A percentile compares a stretch with the other conserved stretches of the same genome.
Conservation (phyloP, 2,797 vertebrate species). For the Oreonectes daqikongensis region DNA sequence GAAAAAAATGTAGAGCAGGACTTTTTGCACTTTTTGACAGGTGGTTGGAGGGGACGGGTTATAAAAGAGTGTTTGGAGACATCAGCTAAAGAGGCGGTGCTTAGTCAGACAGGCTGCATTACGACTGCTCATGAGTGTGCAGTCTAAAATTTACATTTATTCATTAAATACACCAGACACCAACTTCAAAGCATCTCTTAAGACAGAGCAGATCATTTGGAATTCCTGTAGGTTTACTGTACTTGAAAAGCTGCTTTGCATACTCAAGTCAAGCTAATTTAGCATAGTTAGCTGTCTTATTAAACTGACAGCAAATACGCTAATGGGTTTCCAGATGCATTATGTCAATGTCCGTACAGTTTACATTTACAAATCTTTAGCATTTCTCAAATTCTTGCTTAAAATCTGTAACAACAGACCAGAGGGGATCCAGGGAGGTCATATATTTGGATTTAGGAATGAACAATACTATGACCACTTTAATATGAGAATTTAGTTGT, state of each 20-base stretch:
- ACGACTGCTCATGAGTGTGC: not conserved
- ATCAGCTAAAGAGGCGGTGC: not conserved
- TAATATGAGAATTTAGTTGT: conserved; percentile 70
- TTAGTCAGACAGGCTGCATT: not conserved
- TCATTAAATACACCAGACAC: conserved; percentile 52
- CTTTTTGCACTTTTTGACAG: not conserved
- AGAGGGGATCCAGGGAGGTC: conserved; percentile 55
- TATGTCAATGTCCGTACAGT: not conserved
- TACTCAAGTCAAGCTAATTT: conserved; percentile 75
- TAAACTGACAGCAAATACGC: conserved; percentile 28
- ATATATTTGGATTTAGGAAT: conserved; percentile 77
- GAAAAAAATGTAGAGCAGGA: too few relatives aligned
- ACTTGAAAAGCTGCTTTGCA: conserved; percentile 77
- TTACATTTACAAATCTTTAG: conserved; percentile 2
- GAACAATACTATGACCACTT: conserved; percentile 74
- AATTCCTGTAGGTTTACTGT: conserved; percentile 69
- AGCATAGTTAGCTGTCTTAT: conserved; percentile 69
- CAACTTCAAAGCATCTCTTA: conserved; percentile 74
- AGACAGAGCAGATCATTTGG: conserved; percentile 67
- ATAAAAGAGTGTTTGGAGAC: not conserved
- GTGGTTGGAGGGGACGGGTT: not conserved
- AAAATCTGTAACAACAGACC: not conserved
- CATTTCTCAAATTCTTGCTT: not conserved
- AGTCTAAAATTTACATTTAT: conserved; percentile 61
- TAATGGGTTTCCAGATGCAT: not conserved